These are phyloP conservation scores for Galerucella nymphaeae DNA, from an alignment of 2,888 invertebrate genomes.

Conservation along the genomic window DNA sequence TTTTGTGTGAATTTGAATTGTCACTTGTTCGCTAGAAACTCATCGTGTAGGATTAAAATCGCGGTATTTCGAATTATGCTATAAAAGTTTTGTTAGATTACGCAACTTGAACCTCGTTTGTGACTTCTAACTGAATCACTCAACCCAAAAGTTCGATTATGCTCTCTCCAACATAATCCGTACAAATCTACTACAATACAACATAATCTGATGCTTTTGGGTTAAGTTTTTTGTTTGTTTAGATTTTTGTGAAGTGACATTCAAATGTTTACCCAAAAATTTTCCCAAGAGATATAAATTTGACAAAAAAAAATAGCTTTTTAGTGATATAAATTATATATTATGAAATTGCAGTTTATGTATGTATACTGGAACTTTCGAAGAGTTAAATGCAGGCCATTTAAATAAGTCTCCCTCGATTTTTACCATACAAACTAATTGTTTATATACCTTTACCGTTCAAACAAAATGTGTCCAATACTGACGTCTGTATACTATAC, in stretches of 20 bases:
- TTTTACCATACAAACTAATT: conserved; percentile 27
- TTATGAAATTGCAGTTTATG: conserved; percentile 54
- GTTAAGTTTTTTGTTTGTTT: conserved; percentile 45
- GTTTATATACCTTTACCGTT: neutral
- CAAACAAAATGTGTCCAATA: neutral
- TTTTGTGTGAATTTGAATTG: conserved; percentile 41
- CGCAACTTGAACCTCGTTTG: conserved; percentile 53
- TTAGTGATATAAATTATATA: conserved; percentile 57
- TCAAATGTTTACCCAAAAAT: conserved; percentile 49
- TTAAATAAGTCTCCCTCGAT: conserved; percentile 42
- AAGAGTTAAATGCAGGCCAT: conserved; percentile 53
- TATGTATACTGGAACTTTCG: conserved; percentile 52
- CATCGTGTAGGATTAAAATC: conserved; percentile 46
- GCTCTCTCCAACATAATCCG: conserved; percentile 20
- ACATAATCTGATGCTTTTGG: conserved; percentile 40
- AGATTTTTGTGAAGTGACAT: conserved; percentile 47
- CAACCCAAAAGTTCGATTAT: conserved; percentile 36
- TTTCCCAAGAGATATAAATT: conserved; percentile 50
- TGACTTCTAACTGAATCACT: conserved; percentile 34
- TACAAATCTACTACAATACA: conserved; percentile 45
- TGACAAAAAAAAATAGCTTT: conserved; percentile 54
- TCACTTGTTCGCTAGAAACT: conserved; percentile 44
- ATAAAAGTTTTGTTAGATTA: conserved; percentile 49
- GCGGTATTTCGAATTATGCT: conserved; percentile 48
- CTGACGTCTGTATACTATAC: neutral